These are phyloP conservation scores for Aldabrachelys gigantea DNA, from an alignment of 2,113 vertebrate species.

Conservation along the genomic window DNA sequence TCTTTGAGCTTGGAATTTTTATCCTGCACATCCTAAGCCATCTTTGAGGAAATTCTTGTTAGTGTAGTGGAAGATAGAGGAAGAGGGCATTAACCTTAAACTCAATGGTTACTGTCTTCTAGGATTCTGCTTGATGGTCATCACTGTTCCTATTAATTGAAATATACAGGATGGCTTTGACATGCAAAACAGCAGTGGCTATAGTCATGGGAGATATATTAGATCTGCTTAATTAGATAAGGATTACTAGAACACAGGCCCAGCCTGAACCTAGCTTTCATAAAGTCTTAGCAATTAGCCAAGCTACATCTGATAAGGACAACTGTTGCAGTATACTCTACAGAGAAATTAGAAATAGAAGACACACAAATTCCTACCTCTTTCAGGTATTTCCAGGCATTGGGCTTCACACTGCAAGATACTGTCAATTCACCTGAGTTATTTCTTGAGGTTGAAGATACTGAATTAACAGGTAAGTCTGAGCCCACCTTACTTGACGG, in stretches of 20 bases:
- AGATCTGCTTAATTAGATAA: too few relatives aligned
- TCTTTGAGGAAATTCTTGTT: not conserved
- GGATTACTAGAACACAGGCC: conserved; percentile 19
- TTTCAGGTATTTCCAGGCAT: not conserved
- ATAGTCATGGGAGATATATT: too few relatives aligned
- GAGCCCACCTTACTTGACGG: not conserved
- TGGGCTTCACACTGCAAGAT: not conserved
- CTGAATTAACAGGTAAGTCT: not conserved
- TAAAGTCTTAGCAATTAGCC: conserved; percentile 42
- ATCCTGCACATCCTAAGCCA: not conserved
- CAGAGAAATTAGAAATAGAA: not conserved
- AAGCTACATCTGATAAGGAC: conserved; percentile 19
- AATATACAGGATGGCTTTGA: conserved; percentile 25
- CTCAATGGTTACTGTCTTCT: not conserved
- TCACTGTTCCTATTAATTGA: conserved; percentile 24
- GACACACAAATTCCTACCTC: not conserved
- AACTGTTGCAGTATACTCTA: conserved; percentile 39
- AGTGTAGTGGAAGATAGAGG: conserved; percentile 10
- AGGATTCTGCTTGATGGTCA: conserved; percentile 15
- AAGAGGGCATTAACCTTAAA: not conserved
- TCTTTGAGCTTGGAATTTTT: not conserved
- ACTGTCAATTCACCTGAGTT: not conserved
- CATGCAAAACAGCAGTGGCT: too few relatives aligned
- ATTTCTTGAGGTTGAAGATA: not conserved
- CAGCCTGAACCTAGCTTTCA: conserved; percentile 35